These are phyloP conservation scores for Meles meles DNA, from an alignment of 2,113 vertebrate genomes.

Conservation along the genomic window DNA sequence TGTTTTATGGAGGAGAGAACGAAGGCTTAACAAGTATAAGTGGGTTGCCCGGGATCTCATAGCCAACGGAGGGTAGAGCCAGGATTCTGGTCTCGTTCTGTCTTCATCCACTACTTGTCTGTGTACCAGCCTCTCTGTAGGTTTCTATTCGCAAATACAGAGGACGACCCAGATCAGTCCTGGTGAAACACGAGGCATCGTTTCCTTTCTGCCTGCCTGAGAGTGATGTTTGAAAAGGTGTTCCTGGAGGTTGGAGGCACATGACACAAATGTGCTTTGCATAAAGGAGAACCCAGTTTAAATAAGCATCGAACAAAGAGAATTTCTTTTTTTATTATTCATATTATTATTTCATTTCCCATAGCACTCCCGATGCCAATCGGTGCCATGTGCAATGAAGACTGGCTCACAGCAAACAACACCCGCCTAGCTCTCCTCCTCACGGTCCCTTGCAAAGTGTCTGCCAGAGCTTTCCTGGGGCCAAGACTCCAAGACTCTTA, in stretches of 20 bases:
- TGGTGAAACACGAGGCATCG: fast-evolving
- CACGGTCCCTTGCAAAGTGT: not conserved
- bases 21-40: not conserved
- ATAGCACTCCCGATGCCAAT: not conserved
- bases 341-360: not conserved
- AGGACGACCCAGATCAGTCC: not conserved
- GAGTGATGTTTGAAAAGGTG: not conserved
- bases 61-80: not conserved
- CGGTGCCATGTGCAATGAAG: not conserved
- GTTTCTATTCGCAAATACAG: not conserved
- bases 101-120: not conserved
- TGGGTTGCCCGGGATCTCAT: not conserved
- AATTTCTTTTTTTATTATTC: not conserved
- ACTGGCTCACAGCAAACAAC: not conserved
- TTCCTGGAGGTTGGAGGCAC: not conserved
- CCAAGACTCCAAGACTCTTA: not conserved
- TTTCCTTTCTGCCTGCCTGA: not conserved
- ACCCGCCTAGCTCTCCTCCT: fast-evolving
- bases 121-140: not conserved
- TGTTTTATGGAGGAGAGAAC: not conserved
- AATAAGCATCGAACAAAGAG: not conserved
- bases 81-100: not conserved
- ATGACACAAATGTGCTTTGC: not conserved
- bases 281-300: not conserved
- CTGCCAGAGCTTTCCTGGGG: not conserved